Base-by-base conservation (phyloP, 2,888 invertebrate genomes). In the Phaedon cochleariae region DNA sequence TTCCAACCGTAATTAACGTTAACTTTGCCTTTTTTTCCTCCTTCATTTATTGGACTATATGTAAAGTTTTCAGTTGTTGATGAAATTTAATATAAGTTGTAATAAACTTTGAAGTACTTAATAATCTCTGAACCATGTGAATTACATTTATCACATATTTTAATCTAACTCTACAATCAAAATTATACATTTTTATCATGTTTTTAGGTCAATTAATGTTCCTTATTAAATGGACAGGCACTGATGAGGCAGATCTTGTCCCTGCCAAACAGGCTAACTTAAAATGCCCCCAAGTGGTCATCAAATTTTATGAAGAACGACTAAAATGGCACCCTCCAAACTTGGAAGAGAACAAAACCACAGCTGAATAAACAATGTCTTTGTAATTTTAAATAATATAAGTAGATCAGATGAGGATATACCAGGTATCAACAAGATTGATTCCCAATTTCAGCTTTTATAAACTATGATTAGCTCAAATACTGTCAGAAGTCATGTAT, bases 311-410 rank as follows among this genome's bases (percentile, higher is more conserved):
- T 75, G 90, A 91, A 77, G 90, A 90, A 74, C 84, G 96, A 73
- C 87, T 96, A 10, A 94, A 94, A 15, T 96, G 96, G 96, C 93
- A 95, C 80, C 90, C 88, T 20, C 89, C 88, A 60, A 86, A 85
- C 73, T 79, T 80, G 65, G 84, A 82, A 17, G 90, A 90, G 26
- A 84, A 83, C 69, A 86, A 84, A 62, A 51, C 64, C 9, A 45
- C 41, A 22, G 17, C 65, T 6, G 68, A 68, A 60, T 68, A 68
- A 68, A 26, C 52, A 55, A 49, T 53, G 18, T 62, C 9, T 34
- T 34, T 10, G 1, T 34, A 2, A 34, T 9, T 34, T 34, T 15
- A 1, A 41, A 26, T n/a, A n/a, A n/a, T 34, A 34, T 34, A 34
- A 6, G 41, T 41, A 1, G 26, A 7, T 5, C 26, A 26, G 26